Conservation (phyloP, 2,113 vertebrate genomes). For the Cavia porcellus region DNA sequence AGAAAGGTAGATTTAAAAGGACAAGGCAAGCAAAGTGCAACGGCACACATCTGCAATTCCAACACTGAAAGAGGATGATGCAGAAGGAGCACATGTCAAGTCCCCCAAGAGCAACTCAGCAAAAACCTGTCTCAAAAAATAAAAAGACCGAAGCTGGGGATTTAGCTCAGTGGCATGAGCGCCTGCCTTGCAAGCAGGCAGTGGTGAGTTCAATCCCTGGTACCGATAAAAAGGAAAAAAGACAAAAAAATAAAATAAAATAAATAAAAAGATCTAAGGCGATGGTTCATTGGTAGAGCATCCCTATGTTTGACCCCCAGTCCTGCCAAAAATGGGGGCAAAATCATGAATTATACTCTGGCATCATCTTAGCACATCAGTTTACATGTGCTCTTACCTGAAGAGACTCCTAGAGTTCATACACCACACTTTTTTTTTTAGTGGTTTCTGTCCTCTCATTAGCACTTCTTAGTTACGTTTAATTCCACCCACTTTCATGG, state of each 20-base stretch:
- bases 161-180: no score
- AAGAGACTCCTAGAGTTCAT: background rate
- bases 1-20: background rate
- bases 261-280: background rate
- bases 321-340: background rate
- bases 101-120: background rate
- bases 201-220: no score
- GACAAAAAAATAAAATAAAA: background rate
- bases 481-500: background rate
- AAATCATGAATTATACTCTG: background rate
- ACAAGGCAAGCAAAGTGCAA: background rate
- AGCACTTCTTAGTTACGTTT: background rate
- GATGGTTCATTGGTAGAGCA: background rate
- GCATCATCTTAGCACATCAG: background rate
- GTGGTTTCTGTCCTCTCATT: background rate
- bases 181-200: no score
- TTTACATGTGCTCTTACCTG: background rate
- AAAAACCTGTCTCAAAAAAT: background rate
- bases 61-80: background rate
- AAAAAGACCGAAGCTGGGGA: no score
- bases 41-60: background rate
- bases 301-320: background rate
- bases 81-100: background rate
- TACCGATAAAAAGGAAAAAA: background rate
- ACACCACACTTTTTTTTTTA: rapidly evolving